These are phyloP conservation scores for Seira sanloemensis DNA, from an alignment of 2,888 invertebrate genomes.

Conservation along the genomic window DNA sequence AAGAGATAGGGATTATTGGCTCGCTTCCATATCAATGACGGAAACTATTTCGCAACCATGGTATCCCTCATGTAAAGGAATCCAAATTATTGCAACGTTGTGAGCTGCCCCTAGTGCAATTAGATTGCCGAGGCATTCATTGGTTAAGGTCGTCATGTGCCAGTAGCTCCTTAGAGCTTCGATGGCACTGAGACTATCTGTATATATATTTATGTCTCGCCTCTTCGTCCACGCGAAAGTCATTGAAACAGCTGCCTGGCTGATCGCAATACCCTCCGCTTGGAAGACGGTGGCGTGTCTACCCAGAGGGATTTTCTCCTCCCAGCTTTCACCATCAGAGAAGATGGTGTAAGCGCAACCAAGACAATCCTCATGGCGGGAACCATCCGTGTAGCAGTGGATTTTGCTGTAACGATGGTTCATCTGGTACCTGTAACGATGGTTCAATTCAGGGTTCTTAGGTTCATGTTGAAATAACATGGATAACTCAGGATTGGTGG, in stretches of 20 bases:
- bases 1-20: constrained; percentile 27
- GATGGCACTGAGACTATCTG: constrained; percentile 35
- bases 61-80: constrained; percentile 41
- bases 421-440: neutral
- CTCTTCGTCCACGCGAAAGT: neutral
- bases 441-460: neutral
- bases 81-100: constrained; percentile 32
- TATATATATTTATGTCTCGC: constrained; percentile 8
- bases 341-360: constrained; percentile 18
- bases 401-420: neutral
- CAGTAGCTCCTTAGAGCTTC: constrained; percentile 6
- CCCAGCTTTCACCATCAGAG: neutral
- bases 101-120: neutral
- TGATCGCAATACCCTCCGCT: constrained; percentile 37
- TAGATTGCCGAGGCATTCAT: constrained; percentile 13
- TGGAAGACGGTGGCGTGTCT: constrained; percentile 11
- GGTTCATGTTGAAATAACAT: neutral
- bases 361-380: constrained; percentile 13
- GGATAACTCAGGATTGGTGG: neutral
- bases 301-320: constrained; percentile 16
- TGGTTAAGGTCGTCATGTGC: constrained; percentile 12
- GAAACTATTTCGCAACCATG: constrained; percentile 40
- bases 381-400: constrained; percentile 40
- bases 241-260: neutral
- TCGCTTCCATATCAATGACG: constrained; percentile 38